Percentiles rank a stretch among this genome's conserved stretches.
Conservation (phyloP, 2,888 invertebrate genomes). For the Trisateles emortualis region DNA sequence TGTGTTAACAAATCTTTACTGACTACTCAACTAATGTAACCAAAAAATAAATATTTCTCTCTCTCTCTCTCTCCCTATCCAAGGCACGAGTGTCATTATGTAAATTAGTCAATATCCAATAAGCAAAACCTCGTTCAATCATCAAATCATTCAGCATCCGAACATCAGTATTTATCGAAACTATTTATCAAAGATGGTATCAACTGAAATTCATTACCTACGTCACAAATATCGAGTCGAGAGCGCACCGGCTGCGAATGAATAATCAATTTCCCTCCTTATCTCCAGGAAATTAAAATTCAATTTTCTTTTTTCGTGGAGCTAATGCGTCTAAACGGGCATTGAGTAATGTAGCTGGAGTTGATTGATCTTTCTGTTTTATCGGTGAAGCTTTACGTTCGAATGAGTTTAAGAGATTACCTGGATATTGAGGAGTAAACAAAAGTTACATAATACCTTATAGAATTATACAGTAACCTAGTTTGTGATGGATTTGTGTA, state of each 20-base stretch:
- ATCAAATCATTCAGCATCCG: constrained; percentile 1
- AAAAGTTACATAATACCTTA: constrained; percentile 1
- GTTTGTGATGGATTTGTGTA: neutral
- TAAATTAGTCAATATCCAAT: too few relatives aligned
- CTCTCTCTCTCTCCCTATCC: too few relatives aligned
- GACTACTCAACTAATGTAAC: too few relatives aligned
- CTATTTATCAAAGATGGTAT: constrained; percentile 17
- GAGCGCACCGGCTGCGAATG: constrained; percentile 8
- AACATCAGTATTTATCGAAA: constrained; percentile 16
- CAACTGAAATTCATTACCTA: constrained; percentile 27
- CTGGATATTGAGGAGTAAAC: constrained; percentile 3
- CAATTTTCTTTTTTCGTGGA: constrained; percentile 18
- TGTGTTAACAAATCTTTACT: too few relatives aligned
- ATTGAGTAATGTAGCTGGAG: constrained; percentile 26
- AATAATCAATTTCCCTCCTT: constrained; percentile 28
- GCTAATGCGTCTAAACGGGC: constrained; percentile 12
- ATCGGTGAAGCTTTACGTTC: constrained; percentile 7
- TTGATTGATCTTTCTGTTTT: constrained; percentile 24
- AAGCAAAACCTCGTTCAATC: neutral
- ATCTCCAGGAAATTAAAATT: constrained; percentile 32
- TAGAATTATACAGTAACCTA: too few relatives aligned
- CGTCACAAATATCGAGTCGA: constrained; percentile 10
- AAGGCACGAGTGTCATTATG: too few relatives aligned
- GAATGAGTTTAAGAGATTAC: constrained; percentile 17
- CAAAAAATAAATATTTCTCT: too few relatives aligned